A percentile compares a stretch with the other conserved stretches of the same genome.
Conservation (phyloP, 2,888 invertebrate genomes). For the Amphipyra berbera region DNA sequence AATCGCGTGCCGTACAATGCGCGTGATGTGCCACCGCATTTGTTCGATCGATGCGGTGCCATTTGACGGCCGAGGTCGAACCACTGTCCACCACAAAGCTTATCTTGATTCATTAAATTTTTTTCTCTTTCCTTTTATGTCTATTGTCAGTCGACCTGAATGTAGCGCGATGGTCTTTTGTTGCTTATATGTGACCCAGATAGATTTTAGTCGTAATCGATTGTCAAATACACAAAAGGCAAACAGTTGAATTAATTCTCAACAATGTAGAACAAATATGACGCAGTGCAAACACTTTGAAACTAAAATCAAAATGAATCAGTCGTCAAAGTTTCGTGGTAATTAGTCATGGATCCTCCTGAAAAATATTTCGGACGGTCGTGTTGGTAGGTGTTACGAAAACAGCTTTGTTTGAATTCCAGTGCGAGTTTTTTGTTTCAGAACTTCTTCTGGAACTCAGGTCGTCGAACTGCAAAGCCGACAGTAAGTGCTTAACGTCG, state of each 20-base stretch:
- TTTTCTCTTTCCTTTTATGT: conserved; percentile 73
- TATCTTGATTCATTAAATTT: conserved; percentile 86
- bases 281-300: conserved; percentile 55
- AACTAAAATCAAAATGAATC: conserved; percentile 61
- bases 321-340: conserved; percentile 55
- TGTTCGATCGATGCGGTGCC: conserved; percentile 82
- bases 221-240: conserved; percentile 73
- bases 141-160: conserved; percentile 79
- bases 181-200: conserved; percentile 82
- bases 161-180: conserved; percentile 77
- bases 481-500: conserved; percentile 86
- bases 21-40: conserved; percentile 77
- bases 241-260: conserved; percentile 67
- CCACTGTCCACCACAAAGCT: conserved; percentile 84
- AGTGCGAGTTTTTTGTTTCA: conserved; percentile 74
- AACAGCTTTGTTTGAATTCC: conserved; percentile 75
- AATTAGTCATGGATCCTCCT: conserved; percentile 65
- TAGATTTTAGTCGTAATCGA: conserved; percentile 81
- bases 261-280: conserved; percentile 67
- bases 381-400: conserved; percentile 65
- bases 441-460: conserved; percentile 78
- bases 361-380: conserved; percentile 46
- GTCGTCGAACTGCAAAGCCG: conserved; percentile 88
- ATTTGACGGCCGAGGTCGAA: conserved; percentile 89
- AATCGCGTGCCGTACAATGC: conserved; percentile 72